Conservation (phyloP, 2,113 vertebrate species). For the Osmerus eperlanus region DNA sequence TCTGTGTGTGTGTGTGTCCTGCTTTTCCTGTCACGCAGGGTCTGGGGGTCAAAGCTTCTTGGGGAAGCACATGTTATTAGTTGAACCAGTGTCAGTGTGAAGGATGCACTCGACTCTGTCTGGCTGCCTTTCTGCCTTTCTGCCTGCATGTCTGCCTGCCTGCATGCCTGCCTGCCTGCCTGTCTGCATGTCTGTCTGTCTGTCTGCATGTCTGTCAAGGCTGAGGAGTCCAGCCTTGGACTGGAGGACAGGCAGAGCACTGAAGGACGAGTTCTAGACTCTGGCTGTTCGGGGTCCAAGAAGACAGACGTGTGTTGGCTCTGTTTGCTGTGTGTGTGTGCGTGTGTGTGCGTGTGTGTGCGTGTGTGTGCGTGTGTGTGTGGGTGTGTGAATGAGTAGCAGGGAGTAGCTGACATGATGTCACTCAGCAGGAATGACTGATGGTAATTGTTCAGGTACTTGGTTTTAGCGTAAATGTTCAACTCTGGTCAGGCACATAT, state of each 20-base stretch:
- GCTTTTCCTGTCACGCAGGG: conserved; percentile 11
- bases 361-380: conserved; percentile 9
- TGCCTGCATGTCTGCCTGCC: conserved; percentile 7
- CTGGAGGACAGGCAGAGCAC: conserved; percentile 50
- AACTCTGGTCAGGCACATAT: conserved; percentile 25
- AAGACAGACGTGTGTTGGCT: background rate
- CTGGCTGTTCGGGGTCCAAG: conserved; percentile 12
- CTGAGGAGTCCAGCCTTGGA: conserved; percentile 38
- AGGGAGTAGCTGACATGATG: conserved; percentile 37
- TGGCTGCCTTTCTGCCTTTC: background rate
- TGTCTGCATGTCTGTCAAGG: background rate
- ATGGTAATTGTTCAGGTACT: conserved; percentile 29
- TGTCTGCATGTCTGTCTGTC: conserved; percentile 11
- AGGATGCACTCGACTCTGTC: conserved; percentile 26
- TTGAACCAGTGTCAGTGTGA: conserved; percentile 54
- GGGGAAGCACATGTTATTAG: conserved; percentile 59
- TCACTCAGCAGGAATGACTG: conserved; percentile 43
- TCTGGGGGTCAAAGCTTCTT: conserved; percentile 42
- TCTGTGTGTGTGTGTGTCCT: conserved; percentile 16
- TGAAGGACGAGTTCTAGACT: conserved; percentile 54
- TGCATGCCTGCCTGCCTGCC: conserved; percentile 3
- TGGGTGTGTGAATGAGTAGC: conserved; percentile 17
- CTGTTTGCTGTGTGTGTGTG: background rate
- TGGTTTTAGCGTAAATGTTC: conserved; percentile 20
- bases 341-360: no score